phyloP scores from a whole-genome alignment of 64 coral and sea anemone species.

The Pocillopora damicornis region DNA sequence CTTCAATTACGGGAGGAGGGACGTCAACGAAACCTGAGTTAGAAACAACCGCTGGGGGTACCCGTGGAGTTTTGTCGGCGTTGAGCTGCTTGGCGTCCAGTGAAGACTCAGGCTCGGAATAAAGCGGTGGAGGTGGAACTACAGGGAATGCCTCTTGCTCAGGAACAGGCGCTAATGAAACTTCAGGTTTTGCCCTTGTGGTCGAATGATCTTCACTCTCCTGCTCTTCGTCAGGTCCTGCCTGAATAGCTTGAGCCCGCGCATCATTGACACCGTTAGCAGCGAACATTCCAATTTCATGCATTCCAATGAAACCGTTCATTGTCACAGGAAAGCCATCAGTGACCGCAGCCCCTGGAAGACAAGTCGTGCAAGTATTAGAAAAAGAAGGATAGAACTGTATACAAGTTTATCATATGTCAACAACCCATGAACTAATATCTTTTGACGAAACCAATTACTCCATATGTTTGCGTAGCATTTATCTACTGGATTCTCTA shows the following conservation, averaged over 20 bases:
- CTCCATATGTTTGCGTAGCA: too few relatives aligned
- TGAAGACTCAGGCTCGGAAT: constrained; percentile 11
- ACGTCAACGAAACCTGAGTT: not conserved
- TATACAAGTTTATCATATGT: not conserved
- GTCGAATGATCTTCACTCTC: not conserved
- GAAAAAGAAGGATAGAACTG: too few relatives aligned
- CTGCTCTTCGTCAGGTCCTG: too few relatives aligned
- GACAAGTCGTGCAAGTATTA: too few relatives aligned
- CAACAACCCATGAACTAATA: too few relatives aligned
- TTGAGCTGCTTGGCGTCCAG: too few relatives aligned
- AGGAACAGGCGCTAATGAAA: not conserved
- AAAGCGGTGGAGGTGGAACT: constrained; percentile 24
- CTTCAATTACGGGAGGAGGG: not conserved
- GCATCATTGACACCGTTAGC: not conserved
- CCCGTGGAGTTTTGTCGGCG: not conserved
- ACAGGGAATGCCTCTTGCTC: not conserved
- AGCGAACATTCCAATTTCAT: not conserved
- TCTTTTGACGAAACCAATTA: too few relatives aligned
- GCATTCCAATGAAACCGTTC: constrained; percentile 14
- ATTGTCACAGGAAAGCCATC: not conserved
- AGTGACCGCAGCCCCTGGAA: not conserved
- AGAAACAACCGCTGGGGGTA: not conserved
- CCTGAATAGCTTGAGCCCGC: not conserved
- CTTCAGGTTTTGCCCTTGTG: not conserved
- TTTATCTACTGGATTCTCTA: too few relatives aligned